These are phyloP conservation scores for Trematocara variabile DNA, from an alignment of 2,113 vertebrate genomes.

Conservation along the genomic window DNA sequence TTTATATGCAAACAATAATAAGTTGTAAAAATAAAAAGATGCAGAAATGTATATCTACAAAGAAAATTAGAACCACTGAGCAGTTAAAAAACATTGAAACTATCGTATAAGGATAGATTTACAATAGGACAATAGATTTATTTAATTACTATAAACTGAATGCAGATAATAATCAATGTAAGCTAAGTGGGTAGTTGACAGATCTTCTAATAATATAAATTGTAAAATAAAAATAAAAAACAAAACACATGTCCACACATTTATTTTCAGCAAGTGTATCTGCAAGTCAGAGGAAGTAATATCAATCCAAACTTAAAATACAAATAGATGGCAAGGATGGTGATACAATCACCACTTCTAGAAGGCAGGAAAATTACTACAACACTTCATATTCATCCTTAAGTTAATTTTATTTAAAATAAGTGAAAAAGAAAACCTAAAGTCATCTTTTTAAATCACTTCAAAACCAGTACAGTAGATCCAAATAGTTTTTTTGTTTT, in stretches of 20 bases:
- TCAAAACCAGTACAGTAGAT: neutral
- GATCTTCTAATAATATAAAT: neutral
- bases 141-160: neutral
- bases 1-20: neutral
- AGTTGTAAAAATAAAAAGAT: neutral
- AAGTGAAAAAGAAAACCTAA: neutral
- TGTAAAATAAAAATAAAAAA: neutral
- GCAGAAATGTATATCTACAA: neutral
- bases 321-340: neutral
- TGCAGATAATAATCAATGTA: neutral
- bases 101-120: neutral
- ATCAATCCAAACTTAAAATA: neutral
- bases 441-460: neutral
- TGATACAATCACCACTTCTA: neutral
- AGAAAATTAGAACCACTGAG: accelerated
- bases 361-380: neutral
- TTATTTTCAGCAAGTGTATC: neutral
- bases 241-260: neutral
- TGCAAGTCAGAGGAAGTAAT: neutral
- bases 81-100: neutral
- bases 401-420: neutral
- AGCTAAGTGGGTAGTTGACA: neutral
- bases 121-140: neutral
- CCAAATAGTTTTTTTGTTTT: neutral
- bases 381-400: neutral